A percentile compares a stretch with the other conserved stretches of the same genome.
Evolutionary conservation across 2,113 vertebrate species (phyloP).

Genomic region (Galbula dea): DNA sequence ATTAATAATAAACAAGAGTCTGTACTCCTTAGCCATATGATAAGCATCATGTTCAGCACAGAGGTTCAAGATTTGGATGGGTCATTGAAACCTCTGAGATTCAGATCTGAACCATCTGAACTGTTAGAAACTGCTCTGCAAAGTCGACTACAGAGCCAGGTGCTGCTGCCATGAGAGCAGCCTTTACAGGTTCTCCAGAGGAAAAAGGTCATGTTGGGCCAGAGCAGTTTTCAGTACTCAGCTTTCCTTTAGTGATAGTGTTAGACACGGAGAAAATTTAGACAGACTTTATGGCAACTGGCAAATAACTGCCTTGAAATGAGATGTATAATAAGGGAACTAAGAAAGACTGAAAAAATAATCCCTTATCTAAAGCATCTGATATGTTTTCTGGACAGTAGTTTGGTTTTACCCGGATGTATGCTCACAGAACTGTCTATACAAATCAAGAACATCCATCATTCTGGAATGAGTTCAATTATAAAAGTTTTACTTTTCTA

Average conservation of each 20-base stretch:
- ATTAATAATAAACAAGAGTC: slow-evolving; percentile 29
- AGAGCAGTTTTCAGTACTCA: neutral
- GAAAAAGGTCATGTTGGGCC: neutral
- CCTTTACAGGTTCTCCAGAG: neutral
- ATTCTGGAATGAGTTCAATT: neutral
- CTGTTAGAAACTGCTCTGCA: neutral
- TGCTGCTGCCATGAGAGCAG: neutral
- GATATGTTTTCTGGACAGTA: slow-evolving; percentile 49
- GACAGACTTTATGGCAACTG: slow-evolving; percentile 32
- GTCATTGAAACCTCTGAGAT: neutral
- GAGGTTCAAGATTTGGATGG: slow-evolving; percentile 12
- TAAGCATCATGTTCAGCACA: neutral
- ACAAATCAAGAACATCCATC: slow-evolving; percentile 38
- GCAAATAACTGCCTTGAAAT: slow-evolving; percentile 36
- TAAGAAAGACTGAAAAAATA: slow-evolving; percentile 35
- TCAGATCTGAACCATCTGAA: neutral
- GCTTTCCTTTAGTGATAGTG: neutral
- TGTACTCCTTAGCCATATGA: slow-evolving; percentile 6
- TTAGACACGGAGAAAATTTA: slow-evolving; percentile 35
- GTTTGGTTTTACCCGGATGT: slow-evolving; percentile 50
- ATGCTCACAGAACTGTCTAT: neutral
- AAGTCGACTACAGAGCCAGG: neutral
- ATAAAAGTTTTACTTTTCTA: slow-evolving; percentile 22
- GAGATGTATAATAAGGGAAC: slow-evolving; percentile 7
- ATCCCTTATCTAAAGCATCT: slow-evolving; percentile 60